phyloP scores from a whole-genome alignment of 2,797 vertebrate species.

The Holocentrus rufus region DNA sequence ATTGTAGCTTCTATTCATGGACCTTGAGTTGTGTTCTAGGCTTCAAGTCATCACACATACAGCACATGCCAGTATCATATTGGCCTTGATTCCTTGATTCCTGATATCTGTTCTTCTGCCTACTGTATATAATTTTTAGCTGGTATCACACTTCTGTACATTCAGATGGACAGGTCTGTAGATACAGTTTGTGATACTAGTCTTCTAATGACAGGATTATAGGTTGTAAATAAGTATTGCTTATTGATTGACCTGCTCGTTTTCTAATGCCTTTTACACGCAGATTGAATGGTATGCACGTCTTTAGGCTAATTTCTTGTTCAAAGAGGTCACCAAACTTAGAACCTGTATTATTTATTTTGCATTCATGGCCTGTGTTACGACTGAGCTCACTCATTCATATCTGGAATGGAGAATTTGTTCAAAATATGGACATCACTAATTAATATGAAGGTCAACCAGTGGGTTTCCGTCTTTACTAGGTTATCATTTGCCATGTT shows the following conservation, averaged over 20 bases:
- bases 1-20: background rate
- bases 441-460: background rate
- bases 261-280: slow-evolving; percentile 60
- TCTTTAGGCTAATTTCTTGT: background rate
- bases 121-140: slow-evolving; percentile 43
- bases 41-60: background rate
- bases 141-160: slow-evolving; percentile 11
- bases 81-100: slow-evolving; percentile 14
- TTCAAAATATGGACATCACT: background rate
- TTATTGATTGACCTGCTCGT: slow-evolving; percentile 27
- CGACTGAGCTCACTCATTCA: too few species aligned
- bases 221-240: slow-evolving; percentile 43
- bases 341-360: slow-evolving; percentile 56
- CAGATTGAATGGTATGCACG: slow-evolving; percentile 13
- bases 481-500: background rate
- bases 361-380: background rate
- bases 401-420: background rate
- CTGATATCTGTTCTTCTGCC: background rate
- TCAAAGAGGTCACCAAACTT: background rate
- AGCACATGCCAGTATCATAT: slow-evolving; percentile 1
- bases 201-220: slow-evolving; percentile 9
- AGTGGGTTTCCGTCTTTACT: background rate
- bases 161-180: slow-evolving; percentile 26
- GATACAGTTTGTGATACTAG: slow-evolving; percentile 46
- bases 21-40: background rate